phyloP scores from a whole-genome alignment of 2,113 vertebrate species.

The Plotosus lineatus region DNA sequence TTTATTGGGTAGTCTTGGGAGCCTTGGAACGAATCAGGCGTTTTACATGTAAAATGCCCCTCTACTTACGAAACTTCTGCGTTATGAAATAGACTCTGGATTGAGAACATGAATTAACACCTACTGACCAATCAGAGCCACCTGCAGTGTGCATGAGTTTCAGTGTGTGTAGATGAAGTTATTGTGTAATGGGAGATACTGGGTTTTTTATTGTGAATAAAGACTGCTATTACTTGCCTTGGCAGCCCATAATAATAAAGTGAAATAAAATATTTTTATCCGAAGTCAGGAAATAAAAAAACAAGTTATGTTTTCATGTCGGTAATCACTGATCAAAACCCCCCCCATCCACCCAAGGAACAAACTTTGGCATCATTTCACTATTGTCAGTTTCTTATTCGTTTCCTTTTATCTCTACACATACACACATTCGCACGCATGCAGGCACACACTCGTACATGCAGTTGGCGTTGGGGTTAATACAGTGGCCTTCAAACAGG shows the following conservation, averaged over 20 bases:
- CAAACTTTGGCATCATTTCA: constrained; percentile 9
- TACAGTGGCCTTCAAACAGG: constrained; percentile 46
- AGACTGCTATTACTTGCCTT: no score
- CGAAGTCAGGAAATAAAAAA: not conserved
- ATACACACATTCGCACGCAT: not conserved
- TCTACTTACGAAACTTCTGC: no score
- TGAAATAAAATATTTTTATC: not conserved
- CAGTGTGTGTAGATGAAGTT: not conserved
- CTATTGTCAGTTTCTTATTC: constrained; percentile 6
- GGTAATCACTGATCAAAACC: not conserved
- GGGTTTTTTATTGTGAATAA: no score
- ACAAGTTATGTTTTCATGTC: not conserved
- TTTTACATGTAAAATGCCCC: no score
- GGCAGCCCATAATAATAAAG: not conserved
- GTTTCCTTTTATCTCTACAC: constrained; percentile 16
- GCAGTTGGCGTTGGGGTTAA: not conserved
- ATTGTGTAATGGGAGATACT: not conserved
- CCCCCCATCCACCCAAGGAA: no score
- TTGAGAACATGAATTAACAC: not conserved
- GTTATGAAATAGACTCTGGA: no score
- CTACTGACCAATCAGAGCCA: not conserved
- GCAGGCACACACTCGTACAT: not conserved
- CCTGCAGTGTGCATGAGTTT: not conserved
- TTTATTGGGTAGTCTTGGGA: no score
- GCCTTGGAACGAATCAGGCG: no score